phyloP scores from a whole-genome alignment of 1,140 invertebrate species.

The Leucophenga varia region DNA sequence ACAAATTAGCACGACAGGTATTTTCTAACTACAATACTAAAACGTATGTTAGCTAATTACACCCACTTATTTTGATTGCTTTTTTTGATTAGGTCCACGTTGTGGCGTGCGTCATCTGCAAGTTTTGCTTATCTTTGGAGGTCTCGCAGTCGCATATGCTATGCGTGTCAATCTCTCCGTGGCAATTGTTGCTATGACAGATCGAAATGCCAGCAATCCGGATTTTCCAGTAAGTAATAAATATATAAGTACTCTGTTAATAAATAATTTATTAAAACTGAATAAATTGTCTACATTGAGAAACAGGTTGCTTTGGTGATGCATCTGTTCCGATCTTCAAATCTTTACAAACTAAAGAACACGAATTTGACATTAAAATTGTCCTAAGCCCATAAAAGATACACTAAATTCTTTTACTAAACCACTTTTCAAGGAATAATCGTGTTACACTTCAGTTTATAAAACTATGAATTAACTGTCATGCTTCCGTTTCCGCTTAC shows the following conservation, averaged over 20 bases:
- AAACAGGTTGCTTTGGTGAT: too few species aligned
- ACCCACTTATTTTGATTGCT: background rate
- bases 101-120: constrained; percentile 68
- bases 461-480: too few species aligned
- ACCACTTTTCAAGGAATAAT: too few species aligned
- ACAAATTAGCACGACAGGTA: constrained; percentile 38
- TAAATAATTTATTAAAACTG: too few species aligned
- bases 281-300: too few species aligned
- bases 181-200: constrained; percentile 60
- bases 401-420: too few species aligned
- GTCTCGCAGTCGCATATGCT: constrained; percentile 65
- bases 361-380: too few species aligned
- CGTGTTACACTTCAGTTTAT: too few species aligned
- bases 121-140: constrained; percentile 64
- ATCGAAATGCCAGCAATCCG: constrained; percentile 42
- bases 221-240: constrained; percentile 39
- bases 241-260: background rate
- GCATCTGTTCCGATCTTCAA: too few species aligned
- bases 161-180: constrained; percentile 70
- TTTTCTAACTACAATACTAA: background rate
- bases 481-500: too few species aligned
- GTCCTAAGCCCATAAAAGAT: too few species aligned
- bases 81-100: constrained; percentile 30
- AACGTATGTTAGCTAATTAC: background rate
- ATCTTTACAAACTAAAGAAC: too few species aligned